Percentiles rank a stretch among this genome's conserved stretches.
Conservation (phyloP, 2,888 invertebrate species). For the Anticlea derivata region DNA sequence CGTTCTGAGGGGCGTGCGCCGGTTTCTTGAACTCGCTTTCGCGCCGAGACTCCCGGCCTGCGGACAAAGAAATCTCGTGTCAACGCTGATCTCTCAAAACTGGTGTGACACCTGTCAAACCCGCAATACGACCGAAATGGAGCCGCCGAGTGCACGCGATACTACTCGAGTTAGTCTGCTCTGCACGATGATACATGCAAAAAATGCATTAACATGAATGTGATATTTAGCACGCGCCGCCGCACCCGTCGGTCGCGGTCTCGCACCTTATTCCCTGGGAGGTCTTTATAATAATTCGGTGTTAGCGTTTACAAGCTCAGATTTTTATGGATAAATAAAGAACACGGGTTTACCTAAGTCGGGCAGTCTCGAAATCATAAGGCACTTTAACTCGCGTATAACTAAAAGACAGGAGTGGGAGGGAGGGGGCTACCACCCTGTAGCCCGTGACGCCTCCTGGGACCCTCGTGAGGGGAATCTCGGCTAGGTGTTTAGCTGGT, state of each 20-base stretch:
- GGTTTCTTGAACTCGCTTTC: slow-evolving; percentile 86
- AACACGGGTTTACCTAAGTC: slow-evolving; percentile 52
- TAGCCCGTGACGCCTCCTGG: slow-evolving; percentile 40
- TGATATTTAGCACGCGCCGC: slow-evolving; percentile 28
- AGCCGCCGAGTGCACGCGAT: slow-evolving; percentile 28
- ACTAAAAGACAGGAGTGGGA: slow-evolving; percentile 52
- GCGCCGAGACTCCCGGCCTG: slow-evolving; percentile 80
- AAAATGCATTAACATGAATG: slow-evolving; percentile 26
- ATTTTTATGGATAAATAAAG: slow-evolving; percentile 70
- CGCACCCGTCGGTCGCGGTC: slow-evolving; percentile 24
- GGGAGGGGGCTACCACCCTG: slow-evolving; percentile 28
- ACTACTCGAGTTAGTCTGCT: slow-evolving; percentile 11
- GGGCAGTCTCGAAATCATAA: slow-evolving; percentile 65
- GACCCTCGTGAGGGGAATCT: slow-evolving; percentile 62
- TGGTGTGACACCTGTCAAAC: slow-evolving; percentile 30
- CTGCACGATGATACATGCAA: slow-evolving; percentile 25
- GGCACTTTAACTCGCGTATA: slow-evolving; percentile 68
- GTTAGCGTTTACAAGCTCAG: slow-evolving; percentile 48
- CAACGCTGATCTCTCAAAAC: slow-evolving; percentile 22
- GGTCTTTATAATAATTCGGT: slow-evolving; percentile 54
- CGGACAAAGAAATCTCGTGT: slow-evolving; percentile 45
- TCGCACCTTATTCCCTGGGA: slow-evolving; percentile 35
- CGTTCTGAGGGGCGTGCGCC: slow-evolving; percentile 79
- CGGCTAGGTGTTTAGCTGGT: slow-evolving; percentile 80
- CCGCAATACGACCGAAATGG: slow-evolving; percentile 21